A percentile compares a stretch with the other conserved stretches of the same genome.
These are phyloP conservation scores for Diabrotica balteata DNA, from an alignment of 2,888 invertebrate genomes.

Conservation along the genomic window DNA sequence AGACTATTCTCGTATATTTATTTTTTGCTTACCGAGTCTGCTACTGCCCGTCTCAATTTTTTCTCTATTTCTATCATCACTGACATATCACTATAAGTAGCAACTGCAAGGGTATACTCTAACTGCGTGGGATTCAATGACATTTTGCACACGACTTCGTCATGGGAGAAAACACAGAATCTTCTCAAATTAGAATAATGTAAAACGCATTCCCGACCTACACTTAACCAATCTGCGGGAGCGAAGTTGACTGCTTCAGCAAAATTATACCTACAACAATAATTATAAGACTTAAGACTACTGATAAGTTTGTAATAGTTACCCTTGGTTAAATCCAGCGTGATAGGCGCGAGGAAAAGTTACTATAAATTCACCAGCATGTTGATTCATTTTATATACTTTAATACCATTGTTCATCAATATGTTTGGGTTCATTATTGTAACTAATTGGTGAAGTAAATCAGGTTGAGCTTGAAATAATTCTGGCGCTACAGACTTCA, in stretches of 20 bases:
- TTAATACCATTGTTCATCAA: conserved; percentile 84
- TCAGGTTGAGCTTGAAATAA: conserved; percentile 96
- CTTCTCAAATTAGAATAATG: conserved; percentile 93
- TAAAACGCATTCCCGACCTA: conserved; percentile 92
- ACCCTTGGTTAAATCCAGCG: conserved; percentile 98
- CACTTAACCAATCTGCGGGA: conserved; percentile 96
- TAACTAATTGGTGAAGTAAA: conserved; percentile 96
- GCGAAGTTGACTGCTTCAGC: conserved; percentile 99
- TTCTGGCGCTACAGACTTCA: conserved; percentile 96
- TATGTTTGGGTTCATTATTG: conserved; percentile 97
- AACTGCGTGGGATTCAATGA: conserved; percentile 84
- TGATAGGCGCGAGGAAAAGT: conserved; percentile 99
- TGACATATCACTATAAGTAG: conserved; percentile 90
- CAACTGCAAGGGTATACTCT: conserved; percentile 87
- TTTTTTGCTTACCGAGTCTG: conserved; percentile 73
- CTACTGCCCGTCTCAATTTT: conserved; percentile 74
- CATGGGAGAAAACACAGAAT: conserved; percentile 98
- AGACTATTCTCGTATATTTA: no score
- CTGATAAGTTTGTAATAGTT: background rate
- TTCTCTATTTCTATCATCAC: conserved; percentile 88
- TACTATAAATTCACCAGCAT: conserved; percentile 98
- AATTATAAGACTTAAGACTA: no score
- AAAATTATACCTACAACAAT: conserved; percentile 78
- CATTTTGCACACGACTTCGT: conserved; percentile 98
- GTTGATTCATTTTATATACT: conserved; percentile 88